Evolutionary conservation across 2,797 vertebrate species (phyloP), one percentile per base, ranked within the genome.

Genomic region (Salarias fasciatus): DNA sequence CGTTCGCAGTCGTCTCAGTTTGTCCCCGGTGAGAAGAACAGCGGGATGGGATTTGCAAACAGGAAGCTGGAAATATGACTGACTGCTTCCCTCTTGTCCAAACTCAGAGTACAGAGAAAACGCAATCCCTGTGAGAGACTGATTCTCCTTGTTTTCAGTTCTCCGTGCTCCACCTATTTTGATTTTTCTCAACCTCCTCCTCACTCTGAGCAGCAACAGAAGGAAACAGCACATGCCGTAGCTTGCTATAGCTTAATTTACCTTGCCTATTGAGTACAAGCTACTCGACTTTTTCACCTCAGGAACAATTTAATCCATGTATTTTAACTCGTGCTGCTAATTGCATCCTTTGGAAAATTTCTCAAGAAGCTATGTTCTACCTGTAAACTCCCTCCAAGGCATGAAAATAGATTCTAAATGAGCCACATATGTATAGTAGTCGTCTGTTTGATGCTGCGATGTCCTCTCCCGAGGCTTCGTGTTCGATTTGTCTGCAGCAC

Each of bases 41-140:
- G 14, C 50, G 64, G 35, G 40, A 31, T 47, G 57, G 76, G 72
- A 78, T 64, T 69, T 41, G 13, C 46, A 52, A 73, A 73, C 75
- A 79, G 81, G 75, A 86, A 88, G 58, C 82, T 45, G 56, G 48
- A 60, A 68, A 55, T 58, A 86, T 69, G 64, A 71, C 53, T 77
- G 75, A 52, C 15, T 83, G 50, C 35, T 68, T 69, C 51, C 42
- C n/a, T 76, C 59, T 68, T 67, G 70, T 83, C 69, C 51, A 63
- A 67, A 77, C 54, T 68, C 52, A 37, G 12, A 69, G 59, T 42
- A 30, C 8, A 53, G 28, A 46, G 36, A 53, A 55, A 63, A 66
- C 69, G 49, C 42, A 63, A 52, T 63, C 60, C 75, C 74, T 50
- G 46, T 41, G 72, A 76, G 69, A 77, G 53, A 61, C 18, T 8